Conservation (phyloP, 2,113 vertebrate genomes). For the Fulmarus glacialis region DNA sequence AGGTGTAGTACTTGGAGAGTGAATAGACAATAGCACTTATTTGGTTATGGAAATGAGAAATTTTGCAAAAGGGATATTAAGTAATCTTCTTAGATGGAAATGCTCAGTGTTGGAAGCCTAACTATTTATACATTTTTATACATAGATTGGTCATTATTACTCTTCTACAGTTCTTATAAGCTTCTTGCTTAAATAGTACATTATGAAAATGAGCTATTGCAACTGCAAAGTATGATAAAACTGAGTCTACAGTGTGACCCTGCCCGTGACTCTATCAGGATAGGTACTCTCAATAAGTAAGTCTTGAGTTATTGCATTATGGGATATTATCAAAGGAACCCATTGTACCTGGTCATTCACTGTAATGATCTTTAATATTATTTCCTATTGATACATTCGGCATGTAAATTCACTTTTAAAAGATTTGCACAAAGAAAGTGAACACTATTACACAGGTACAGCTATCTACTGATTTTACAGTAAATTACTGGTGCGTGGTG, state of each 20-base stretch:
- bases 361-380: constrained; percentile 78
- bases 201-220: constrained; percentile 69
- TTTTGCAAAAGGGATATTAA: constrained; percentile 43
- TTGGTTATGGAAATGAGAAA: constrained; percentile 58
- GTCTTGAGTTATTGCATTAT: constrained; percentile 74
- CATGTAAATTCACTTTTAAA: constrained; percentile 75
- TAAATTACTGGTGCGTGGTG: constrained; percentile 78
- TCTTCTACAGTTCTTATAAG: constrained; percentile 58
- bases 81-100: constrained; percentile 63
- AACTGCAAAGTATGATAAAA: constrained; percentile 65
- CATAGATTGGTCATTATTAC: constrained; percentile 61
- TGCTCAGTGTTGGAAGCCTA: constrained; percentile 32
- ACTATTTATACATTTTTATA: constrained; percentile 64
- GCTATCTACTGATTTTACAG: constrained; percentile 77
- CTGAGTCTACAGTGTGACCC: constrained; percentile 46
- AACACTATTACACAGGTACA: constrained; percentile 73
- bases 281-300: constrained; percentile 57
- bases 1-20: neutral
- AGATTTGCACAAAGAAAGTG: constrained; percentile 74
- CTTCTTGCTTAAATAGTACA: constrained; percentile 67
- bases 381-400: constrained; percentile 74
- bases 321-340: constrained; percentile 66
- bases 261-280: constrained; percentile 59
- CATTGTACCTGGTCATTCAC: constrained; percentile 73
- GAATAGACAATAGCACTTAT: constrained; percentile 44